Percentiles rank a stretch among this genome's conserved stretches.
Evolutionary conservation across 2,113 vertebrate genomes (phyloP).

Genomic region (Prietella phreatophila): DNA sequence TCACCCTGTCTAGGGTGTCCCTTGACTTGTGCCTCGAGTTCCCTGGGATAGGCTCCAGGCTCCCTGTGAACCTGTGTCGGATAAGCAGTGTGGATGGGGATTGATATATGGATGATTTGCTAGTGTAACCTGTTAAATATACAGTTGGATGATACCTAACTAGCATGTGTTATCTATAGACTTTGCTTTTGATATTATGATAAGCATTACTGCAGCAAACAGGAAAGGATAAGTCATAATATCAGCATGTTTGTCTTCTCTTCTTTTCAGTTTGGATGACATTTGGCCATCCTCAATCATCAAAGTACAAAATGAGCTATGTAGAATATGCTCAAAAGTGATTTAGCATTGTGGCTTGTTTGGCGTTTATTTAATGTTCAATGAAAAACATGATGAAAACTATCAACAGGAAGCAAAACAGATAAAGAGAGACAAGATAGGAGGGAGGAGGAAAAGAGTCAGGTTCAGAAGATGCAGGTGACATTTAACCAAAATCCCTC

Average conservation of each 20-base stretch:
- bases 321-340: background rate
- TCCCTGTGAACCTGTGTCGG: too few species aligned
- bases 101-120: background rate
- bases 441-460: background rate
- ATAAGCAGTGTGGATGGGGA: too few species aligned
- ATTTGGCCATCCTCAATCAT: background rate
- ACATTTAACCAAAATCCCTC: slow-evolving; percentile 69
- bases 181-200: background rate
- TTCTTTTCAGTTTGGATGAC: background rate
- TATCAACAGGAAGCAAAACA: slow-evolving; percentile 6
- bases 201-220: background rate
- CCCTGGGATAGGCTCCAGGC: too few species aligned
- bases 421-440: background rate
- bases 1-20: too few species aligned
- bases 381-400: background rate
- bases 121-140: too few species aligned
- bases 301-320: background rate
- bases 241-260: background rate
- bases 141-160: background rate
- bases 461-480: slow-evolving; percentile 58
- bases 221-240: background rate
- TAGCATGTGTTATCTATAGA: background rate
- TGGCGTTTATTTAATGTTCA: slow-evolving; percentile 14
- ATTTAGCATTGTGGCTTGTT: background rate
- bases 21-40: too few species aligned